Evolutionary conservation across 2,113 vertebrate genomes (phyloP), one percentile per base, ranked within the genome.

Genomic region (Perca schrenkii): DNA sequence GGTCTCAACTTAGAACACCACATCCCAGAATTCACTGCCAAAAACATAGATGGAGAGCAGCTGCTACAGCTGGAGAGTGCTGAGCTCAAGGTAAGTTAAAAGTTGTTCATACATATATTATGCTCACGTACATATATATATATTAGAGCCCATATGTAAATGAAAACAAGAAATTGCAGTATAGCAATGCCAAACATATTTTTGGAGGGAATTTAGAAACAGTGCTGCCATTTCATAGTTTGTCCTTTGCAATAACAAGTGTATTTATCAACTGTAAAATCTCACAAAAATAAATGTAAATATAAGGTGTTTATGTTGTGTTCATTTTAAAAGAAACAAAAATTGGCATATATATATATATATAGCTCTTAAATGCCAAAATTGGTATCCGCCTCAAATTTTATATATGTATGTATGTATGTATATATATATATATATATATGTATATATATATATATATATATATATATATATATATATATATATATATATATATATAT

Each of bases 1-100:
- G 97, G 96, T 85, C 95, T 99, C 75, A 96, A 95, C 93, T 94
- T 99, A 90, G 97, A 99, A 74, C 97, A 97, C 52, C 96, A 98
- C 61, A 95, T 98, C 85, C 93, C 97, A 34, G 96, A 98, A 94
- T 99, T 99, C 95, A 97, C 95, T 89, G 95, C 97, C 94, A 97
- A 97, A 83, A 97, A 96, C 83, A 90, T 99, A 83, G 96, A 97
- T 6, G 98, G 98, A 88, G 96, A 97, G 54, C 95, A 96, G 74
- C 96, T 99, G 74, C 95, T 99, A 69, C 97, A 96, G 84, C 92
- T 99, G 92, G 97, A 98, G 84, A 96, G 96, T 70, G 85, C 89
- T 57, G 96, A 96, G 81, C 97, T 99, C 40, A 99, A 99, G 96
- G 98, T 98, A 91, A 94, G 66, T 47, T n/a, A 14, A 57, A 25